These are phyloP conservation scores for Antitype chi DNA, from an alignment of 2,888 invertebrate genomes.

Conservation along the genomic window DNA sequence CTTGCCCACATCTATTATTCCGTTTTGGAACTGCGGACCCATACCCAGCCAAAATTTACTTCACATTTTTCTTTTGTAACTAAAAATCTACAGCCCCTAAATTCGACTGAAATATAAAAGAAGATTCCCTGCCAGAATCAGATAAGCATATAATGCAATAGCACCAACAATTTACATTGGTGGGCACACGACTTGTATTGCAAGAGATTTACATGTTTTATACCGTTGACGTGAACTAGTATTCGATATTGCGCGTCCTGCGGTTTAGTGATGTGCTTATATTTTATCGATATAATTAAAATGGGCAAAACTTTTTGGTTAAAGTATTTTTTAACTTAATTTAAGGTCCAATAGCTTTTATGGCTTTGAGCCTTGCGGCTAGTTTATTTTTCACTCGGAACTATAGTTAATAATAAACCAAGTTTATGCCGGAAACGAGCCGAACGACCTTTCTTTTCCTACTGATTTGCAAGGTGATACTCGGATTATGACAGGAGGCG, in stretches of 20 bases:
- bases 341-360: slow-evolving; percentile 11
- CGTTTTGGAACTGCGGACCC: too few species aligned
- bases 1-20: too few species aligned
- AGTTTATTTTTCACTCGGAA: slow-evolving; percentile 35
- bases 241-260: slow-evolving; percentile 84
- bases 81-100: not conserved
- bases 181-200: slow-evolving; percentile 70
- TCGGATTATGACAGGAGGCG: not conserved
- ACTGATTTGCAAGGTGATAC: slow-evolving; percentile 28
- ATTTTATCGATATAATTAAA: slow-evolving; percentile 48
- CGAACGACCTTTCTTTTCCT: slow-evolving; percentile 23
- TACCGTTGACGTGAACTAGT: slow-evolving; percentile 82
- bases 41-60: not conserved
- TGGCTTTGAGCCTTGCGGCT: slow-evolving; percentile 28
- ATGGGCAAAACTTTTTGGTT: not conserved
- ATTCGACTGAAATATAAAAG: slow-evolving; percentile 16
- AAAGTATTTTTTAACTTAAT: not conserved
- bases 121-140: slow-evolving; percentile 35
- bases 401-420: not conserved
- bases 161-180: slow-evolving; percentile 66
- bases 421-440: slow-evolving; percentile 1
- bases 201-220: slow-evolving; percentile 77
- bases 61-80: not conserved
- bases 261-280: slow-evolving; percentile 65
- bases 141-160: slow-evolving; percentile 55